phyloP scores from a whole-genome alignment of 2,113 vertebrate genomes.

The Chionis minor region DNA sequence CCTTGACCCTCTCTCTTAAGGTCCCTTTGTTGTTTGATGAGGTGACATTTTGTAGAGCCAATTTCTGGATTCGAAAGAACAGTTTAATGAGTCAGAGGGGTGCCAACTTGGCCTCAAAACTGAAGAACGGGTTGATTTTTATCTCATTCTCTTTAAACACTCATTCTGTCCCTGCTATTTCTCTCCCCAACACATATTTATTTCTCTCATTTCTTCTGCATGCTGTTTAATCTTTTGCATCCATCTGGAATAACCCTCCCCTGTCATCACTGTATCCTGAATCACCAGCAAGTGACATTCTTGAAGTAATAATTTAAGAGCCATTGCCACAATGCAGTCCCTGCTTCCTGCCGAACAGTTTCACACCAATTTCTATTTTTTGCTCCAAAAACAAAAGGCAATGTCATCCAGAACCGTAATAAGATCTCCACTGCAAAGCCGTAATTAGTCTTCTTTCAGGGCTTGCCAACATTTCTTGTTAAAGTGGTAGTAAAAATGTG shows the following conservation, averaged over 20 bases:
- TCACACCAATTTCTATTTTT: conserved; percentile 52
- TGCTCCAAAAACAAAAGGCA: conserved; percentile 55
- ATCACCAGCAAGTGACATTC: conserved; percentile 52
- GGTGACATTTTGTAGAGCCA: conserved; percentile 8
- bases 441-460: conserved; percentile 53
- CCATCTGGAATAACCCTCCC: conserved; percentile 49
- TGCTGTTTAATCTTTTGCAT: conserved; percentile 38
- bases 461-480: conserved; percentile 40
- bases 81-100: conserved; percentile 5
- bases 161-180: not conserved
- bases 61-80: conserved; percentile 56
- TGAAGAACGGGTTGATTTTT: not conserved
- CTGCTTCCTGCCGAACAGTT: conserved; percentile 26
- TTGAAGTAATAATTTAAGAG: conserved; percentile 59
- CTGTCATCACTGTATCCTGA: conserved; percentile 29
- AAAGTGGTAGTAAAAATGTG: not conserved
- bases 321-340: conserved; percentile 4
- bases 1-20: not conserved
- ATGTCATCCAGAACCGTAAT: conserved; percentile 39
- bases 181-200: not conserved
- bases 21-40: not conserved
- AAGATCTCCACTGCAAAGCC: conserved; percentile 40
- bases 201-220: conserved; percentile 31
- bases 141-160: not conserved
- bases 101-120: conserved; percentile 23